Base-by-base conservation (phyloP, 2,113 vertebrate genomes). In the Jaculus jaculus region DNA sequence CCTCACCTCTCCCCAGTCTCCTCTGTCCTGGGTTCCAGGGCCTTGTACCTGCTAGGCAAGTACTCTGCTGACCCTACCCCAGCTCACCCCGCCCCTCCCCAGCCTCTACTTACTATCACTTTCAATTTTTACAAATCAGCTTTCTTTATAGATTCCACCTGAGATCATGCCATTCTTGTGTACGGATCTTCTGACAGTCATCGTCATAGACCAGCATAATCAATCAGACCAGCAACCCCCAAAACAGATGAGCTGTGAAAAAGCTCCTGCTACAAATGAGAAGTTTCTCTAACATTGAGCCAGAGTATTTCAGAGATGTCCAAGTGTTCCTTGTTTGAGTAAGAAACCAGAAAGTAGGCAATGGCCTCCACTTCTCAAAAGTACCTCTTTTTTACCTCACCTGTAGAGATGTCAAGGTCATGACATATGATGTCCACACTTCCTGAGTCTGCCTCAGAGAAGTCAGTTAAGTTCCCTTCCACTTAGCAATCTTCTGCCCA, bases 311-410 rank as follows among this genome's bases (percentile, higher is more conserved):
- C 83, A 54, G 68, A 80, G 21, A 37, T 83, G 7, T 42, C 24
- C 91, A 69, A 89, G 77, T 65, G 47, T 95, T 88, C 54, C 32
- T 93, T 95, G 80, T 92, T 95, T 95, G 37, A 95, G 89, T 73
- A 89, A 87, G 81, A 95, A 95, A 95, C 77, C 81, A 95, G 90
- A 77, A 96, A 96, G 73, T 74, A 91, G 90, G 68, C 84, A 87
- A 26, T 47, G 5, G 21, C 66, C 7, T 74, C 34, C 20, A 78
- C 63, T 87, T 91, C 86, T 94, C 28, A 2, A 84, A 95, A 88
- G 30, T 84, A 42, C 47, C 75, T 83, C 30, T 61, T 94, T n/a
- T 75, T 91, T 79, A 82, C 39, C 60, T 80, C 72, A 26, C 37
- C 60, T 83, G 28, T 81, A 63, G 72, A 84, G 37, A 94, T 54